These are phyloP conservation scores for Anguilla pacifica DNA, from an alignment of 2,797 vertebrate genomes.

Conservation along the genomic window DNA sequence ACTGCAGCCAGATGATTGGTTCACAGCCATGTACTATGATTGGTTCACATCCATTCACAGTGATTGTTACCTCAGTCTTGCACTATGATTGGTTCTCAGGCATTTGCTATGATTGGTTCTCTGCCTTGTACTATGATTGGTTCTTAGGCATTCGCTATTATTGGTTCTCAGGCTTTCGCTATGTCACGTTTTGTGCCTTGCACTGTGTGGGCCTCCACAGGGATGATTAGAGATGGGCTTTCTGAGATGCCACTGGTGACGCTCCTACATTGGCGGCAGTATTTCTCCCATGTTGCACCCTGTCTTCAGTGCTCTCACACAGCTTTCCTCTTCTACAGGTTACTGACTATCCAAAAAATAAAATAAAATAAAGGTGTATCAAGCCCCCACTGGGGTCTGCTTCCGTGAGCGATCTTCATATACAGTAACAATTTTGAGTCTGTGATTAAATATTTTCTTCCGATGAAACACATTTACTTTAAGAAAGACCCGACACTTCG, in stretches of 20 bases:
- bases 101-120: neutral
- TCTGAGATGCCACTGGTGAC: neutral
- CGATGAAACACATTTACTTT: constrained; percentile 50
- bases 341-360: neutral
- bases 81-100: neutral
- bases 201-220: neutral
- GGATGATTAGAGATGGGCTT: neutral
- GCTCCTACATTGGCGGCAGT: neutral
- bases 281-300: too few relatives aligned
- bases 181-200: neutral
- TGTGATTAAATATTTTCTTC: constrained; percentile 52
- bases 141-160: neutral
- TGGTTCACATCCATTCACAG: too few relatives aligned
- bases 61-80: too few relatives aligned
- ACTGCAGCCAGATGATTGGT: neutral
- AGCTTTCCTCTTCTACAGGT: neutral
- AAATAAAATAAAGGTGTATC: neutral
- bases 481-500: constrained; percentile 47
- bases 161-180: neutral
- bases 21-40: neutral
- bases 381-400: neutral
- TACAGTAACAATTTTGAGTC: constrained; percentile 44
- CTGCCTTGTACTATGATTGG: neutral
- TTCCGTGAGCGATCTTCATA: constrained; percentile 45
- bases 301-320: neutral